Evolutionary conservation across 92 coral and sea anemone genomes (phyloP), one percentile per base, ranked within the genome.

Genomic region (Palythoa heliodiscus): DNA sequence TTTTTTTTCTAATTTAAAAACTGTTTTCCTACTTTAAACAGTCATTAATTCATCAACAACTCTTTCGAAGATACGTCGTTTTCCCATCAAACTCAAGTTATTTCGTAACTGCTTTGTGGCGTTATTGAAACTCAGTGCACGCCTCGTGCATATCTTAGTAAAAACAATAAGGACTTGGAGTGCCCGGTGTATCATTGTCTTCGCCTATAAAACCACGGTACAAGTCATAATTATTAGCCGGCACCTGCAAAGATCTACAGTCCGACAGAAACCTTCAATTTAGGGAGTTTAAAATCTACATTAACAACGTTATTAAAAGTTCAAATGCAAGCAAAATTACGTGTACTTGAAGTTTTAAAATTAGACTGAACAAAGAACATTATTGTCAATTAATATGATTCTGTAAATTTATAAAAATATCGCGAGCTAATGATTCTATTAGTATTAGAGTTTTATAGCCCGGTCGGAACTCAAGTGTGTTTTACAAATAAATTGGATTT

Each of bases 71-170:
- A 12, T n/a, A 63, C 1, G 35, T 55, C 3, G 7, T 4, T 2
- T 19, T 63, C 10, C 10, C 24, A n/a, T 19, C 24, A 4, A 63
- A 63, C 6, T 43, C 4, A 76, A 25, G 13, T 13, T 19, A 15
- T 16, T 37, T 40, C 25, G 4, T 6, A 22, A 16, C 16, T 9
- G 24, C 52, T 57, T 29, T 55, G 52, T 55, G 29, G 57, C 37
- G 2, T 72, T 14, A 19, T 72, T 69, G 8, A 11, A 11, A 12
- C 37, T 69, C 5, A 9, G 47, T 13, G 48, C 84, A 80, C 74
- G 84, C 84, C 40, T 17, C 17, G 17, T 80, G 84, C 25, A 80
- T 80, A 64, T 66, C 47, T 80, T 61, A 78, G 63, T 7, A 80
- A 25, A 66, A 15, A 66, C 29, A 69, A 29, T 7, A 15, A 11